These are phyloP conservation scores for Cyclophora punctaria DNA, from an alignment of 2,888 invertebrate genomes.

Conservation along the genomic window DNA sequence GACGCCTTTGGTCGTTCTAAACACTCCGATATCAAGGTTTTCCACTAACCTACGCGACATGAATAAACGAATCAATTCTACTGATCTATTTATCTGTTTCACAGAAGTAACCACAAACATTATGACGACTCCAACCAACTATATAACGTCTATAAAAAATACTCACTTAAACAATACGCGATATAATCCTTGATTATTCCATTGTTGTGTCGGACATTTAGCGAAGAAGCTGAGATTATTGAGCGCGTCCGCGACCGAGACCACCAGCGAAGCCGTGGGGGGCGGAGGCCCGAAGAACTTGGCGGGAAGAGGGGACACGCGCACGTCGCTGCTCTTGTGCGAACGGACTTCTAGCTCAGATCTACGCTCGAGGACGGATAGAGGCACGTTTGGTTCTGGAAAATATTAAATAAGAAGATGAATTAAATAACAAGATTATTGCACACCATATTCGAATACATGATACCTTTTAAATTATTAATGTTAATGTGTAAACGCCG, in stretches of 20 bases:
- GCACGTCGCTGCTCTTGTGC: constrained; percentile 43
- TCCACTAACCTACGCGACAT: too few species aligned
- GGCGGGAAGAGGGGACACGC: constrained; percentile 27
- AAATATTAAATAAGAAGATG: constrained; percentile 5
- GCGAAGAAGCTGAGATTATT: constrained; percentile 45
- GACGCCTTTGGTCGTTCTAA: too few species aligned
- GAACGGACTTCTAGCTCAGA: constrained; percentile 57
- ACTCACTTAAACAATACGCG: constrained; percentile 54
- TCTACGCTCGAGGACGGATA: constrained; percentile 49
- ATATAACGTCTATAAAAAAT: not conserved
- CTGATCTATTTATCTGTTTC: too few species aligned
- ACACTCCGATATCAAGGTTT: too few species aligned
- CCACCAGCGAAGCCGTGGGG: constrained; percentile 44
- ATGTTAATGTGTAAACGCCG: too few species aligned
- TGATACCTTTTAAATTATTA: too few species aligned
- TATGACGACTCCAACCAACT: too few species aligned
- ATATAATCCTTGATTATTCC: constrained; percentile 59
- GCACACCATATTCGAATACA: too few species aligned
- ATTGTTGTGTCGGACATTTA: constrained; percentile 43
- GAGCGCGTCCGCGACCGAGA: constrained; percentile 42
- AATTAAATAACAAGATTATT: too few species aligned
- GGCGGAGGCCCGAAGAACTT: constrained; percentile 21
- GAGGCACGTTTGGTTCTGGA: constrained; percentile 56
- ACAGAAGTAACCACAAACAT: too few species aligned
- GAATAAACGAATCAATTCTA: too few species aligned